Percentiles rank a stretch among this genome's conserved stretches.
Conservation (phyloP, 2,113 vertebrate species). For the Oxygymnocypris stewartii region DNA sequence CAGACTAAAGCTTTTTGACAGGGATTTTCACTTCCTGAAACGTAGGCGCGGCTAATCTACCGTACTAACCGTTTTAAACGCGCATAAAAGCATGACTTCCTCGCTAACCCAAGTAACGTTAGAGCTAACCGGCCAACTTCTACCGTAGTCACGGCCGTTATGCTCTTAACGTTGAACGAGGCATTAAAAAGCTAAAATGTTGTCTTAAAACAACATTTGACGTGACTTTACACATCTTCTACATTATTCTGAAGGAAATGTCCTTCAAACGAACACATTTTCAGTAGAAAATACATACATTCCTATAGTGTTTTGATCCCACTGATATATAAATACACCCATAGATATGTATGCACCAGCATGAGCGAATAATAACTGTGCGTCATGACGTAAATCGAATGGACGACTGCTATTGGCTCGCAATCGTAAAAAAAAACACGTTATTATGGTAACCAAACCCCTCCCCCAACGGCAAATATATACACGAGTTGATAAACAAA, state of each 20-base stretch:
- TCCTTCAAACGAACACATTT: background rate
- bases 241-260: background rate
- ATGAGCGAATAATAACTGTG: background rate
- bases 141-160: slow-evolving; percentile 1
- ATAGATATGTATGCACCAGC: background rate
- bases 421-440: slow-evolving; percentile 15
- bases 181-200: background rate
- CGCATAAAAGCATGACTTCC: background rate
- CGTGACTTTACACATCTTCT: background rate
- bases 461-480: slow-evolving; percentile 60
- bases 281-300: background rate
- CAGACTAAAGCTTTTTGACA: background rate
- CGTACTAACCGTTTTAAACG: slow-evolving; percentile 28
- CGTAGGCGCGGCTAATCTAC: slow-evolving; percentile 5
- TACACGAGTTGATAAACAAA: slow-evolving; percentile 58
- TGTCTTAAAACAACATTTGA: background rate
- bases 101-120: too few relatives aligned
- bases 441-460: background rate
- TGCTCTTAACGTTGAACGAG: too few relatives aligned
- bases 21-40: background rate
- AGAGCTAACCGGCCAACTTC: background rate
- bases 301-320: background rate
- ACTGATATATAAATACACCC: too few relatives aligned
- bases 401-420: slow-evolving; percentile 56
- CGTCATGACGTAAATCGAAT: background rate